Percentiles rank a stretch among this genome's conserved stretches.
Evolutionary conservation across 2,113 vertebrate species (phyloP).

Genomic region (Heterotis niloticus): DNA sequence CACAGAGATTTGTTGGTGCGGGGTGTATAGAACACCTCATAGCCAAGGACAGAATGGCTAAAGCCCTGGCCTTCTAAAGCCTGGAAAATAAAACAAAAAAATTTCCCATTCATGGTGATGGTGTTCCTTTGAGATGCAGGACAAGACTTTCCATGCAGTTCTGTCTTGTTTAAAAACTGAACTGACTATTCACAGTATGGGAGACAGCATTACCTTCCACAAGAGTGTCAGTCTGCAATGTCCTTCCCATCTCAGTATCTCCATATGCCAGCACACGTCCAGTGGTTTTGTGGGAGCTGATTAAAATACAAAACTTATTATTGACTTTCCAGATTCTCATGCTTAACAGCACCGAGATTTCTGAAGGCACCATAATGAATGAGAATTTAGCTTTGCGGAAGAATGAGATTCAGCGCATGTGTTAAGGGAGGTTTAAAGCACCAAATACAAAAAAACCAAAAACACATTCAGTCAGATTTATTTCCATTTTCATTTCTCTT

Average conservation of each 20-base stretch:
- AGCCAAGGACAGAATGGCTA: slow-evolving; percentile 41
- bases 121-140: background rate
- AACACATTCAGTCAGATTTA: too few species aligned
- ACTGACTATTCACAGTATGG: background rate
- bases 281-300: slow-evolving; percentile 31
- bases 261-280: slow-evolving; percentile 33
- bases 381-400: too few species aligned
- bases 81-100: slow-evolving; percentile 33
- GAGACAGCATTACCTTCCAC: slow-evolving; percentile 36
- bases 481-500: too few species aligned
- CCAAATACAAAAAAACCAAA: too few species aligned
- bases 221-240: slow-evolving; percentile 24
- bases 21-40: slow-evolving; percentile 42
- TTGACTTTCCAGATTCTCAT: background rate
- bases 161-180: too few species aligned
- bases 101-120: background rate
- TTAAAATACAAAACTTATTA: background rate
- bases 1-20: background rate
- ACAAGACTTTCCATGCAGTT: background rate
- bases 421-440: too few species aligned
- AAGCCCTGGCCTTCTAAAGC: slow-evolving; percentile 27
- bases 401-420: too few species aligned
- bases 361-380: too few species aligned
- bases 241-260: background rate
- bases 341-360: background rate